These are phyloP conservation scores for Chironomus riparius DNA, from an alignment of 2,888 invertebrate genomes.

Conservation along the genomic window DNA sequence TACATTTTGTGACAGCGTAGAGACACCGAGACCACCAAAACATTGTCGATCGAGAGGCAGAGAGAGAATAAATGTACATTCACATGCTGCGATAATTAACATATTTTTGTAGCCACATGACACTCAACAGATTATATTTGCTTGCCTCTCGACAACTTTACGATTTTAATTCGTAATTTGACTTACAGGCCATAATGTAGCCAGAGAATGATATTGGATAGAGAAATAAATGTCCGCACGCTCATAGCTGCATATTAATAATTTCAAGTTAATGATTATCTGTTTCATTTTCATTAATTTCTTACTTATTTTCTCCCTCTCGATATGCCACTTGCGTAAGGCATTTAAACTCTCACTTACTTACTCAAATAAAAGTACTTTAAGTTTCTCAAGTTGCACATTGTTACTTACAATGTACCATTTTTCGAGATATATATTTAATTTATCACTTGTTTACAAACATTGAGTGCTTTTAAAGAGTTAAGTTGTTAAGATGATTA, in stretches of 20 bases:
- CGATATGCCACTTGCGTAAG: not conserved
- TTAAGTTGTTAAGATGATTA: constrained; percentile 8
- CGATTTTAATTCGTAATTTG: too few relatives aligned
- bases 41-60: too few relatives aligned
- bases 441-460: constrained; percentile 2
- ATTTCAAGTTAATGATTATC: constrained; percentile 20
- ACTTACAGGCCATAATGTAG: too few relatives aligned
- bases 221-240: not conserved
- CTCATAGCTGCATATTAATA: not conserved
- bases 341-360: not conserved
- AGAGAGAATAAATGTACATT: too few relatives aligned
- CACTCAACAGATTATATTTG: not conserved
- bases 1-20: too few relatives aligned
- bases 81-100: not conserved
- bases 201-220: too few relatives aligned
- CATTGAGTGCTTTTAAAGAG: not conserved
- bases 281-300: constrained; percentile 6
- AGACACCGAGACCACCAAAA: too few relatives aligned
- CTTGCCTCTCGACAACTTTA: not conserved
- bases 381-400: not conserved
- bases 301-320: not conserved
- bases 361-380: not conserved
- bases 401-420: not conserved
- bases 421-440: not conserved
- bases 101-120: not conserved